Evolutionary conservation across 2,113 vertebrate genomes (phyloP).

Genomic region (Alectura lathami): DNA sequence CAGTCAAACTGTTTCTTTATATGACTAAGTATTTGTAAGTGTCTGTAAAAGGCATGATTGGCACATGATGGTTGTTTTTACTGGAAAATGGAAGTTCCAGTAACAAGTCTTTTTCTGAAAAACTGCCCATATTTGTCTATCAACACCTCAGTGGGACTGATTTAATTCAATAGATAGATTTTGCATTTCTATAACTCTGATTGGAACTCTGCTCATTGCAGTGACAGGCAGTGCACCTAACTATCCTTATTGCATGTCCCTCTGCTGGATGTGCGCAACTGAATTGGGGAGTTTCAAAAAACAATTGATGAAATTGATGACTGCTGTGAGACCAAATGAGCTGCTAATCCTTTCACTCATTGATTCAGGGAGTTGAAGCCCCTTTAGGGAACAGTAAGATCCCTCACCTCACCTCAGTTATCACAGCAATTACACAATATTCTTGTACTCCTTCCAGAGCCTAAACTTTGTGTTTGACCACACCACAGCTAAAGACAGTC

Average conservation of each 20-base stretch:
- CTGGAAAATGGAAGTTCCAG: neutral
- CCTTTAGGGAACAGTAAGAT: neutral
- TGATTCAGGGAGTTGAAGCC: neutral
- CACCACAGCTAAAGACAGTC: neutral
- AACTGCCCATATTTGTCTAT: neutral
- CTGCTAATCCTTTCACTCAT: neutral
- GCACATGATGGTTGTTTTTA: neutral
- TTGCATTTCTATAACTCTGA: neutral
- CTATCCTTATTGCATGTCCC: neutral
- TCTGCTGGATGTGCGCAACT: neutral
- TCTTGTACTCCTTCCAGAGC: neutral
- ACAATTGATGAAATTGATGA: neutral
- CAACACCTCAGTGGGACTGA: neutral
- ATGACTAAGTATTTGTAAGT: neutral
- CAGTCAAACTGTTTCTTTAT: neutral
- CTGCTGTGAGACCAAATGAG: neutral
- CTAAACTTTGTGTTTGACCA: neutral
- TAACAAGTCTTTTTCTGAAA: neutral
- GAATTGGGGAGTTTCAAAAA: neutral
- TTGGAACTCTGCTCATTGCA: neutral
- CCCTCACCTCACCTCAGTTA: neutral
- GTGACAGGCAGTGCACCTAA: rapidly evolving
- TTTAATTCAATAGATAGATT: neutral
- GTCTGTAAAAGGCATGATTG: neutral
- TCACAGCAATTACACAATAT: neutral